Percentiles rank a stretch among this genome's conserved stretches.
phyloP scores from a whole-genome alignment of 1,140 invertebrate species.

The Triops cancriformis region DNA sequence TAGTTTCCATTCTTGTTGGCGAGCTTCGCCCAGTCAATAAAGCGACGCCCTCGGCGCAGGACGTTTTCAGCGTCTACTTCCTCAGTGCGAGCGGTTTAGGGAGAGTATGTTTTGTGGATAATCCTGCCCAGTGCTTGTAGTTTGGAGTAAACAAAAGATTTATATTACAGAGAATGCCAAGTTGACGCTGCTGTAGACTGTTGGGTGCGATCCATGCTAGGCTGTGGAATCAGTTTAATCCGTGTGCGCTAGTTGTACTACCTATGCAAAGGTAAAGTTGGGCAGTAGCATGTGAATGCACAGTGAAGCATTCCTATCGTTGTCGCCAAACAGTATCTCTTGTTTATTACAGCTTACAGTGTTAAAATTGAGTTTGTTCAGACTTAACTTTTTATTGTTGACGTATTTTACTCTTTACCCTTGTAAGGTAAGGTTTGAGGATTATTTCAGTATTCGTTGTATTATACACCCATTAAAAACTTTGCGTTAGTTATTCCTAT shows the following conservation, averaged over 20 bases:
- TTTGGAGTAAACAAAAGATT: neutral
- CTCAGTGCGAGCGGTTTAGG: neutral
- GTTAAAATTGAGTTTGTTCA: neutral
- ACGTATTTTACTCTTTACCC: neutral
- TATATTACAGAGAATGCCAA: neutral
- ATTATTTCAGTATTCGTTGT: neutral
- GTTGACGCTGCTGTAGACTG: neutral
- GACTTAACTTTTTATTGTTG: neutral
- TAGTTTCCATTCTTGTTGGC: neutral
- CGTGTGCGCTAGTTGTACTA: too few relatives aligned
- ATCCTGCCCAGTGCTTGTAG: neutral
- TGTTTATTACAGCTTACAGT: neutral
- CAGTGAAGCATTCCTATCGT: neutral
- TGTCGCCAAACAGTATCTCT: neutral
- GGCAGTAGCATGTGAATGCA: neutral
- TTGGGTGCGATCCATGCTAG: too few relatives aligned
- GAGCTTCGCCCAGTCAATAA: neutral
- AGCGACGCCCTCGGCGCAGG: conserved; percentile 11
- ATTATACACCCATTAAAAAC: too few relatives aligned
- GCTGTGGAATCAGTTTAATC: too few relatives aligned
- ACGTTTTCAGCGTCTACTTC: neutral
- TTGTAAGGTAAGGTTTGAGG: too few relatives aligned
- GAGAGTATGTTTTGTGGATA: neutral
- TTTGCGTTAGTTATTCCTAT: too few relatives aligned
- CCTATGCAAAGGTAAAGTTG: neutral